Base-by-base conservation (phyloP, 2,113 vertebrate genomes). In the Gallinago jamesoni region DNA sequence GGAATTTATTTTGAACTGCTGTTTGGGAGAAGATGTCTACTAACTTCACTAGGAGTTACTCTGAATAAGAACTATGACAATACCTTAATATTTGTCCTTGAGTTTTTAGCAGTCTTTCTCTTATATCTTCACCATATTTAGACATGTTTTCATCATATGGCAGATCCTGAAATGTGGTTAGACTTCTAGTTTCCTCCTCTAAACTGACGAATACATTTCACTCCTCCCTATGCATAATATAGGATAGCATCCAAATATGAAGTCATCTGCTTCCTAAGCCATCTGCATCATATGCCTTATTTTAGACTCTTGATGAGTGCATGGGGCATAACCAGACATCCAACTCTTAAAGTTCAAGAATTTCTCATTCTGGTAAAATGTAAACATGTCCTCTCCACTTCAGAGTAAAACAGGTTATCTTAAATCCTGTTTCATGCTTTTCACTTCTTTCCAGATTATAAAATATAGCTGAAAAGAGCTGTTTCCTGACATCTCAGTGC, bases 211-310 rank as follows among this genome's bases (percentile, higher is more conserved):
- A 75, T 87, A 37, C 33, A 12, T 93, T 93, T 95, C 57, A 28
- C 19, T 87, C 73, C 53, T 93, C 77, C 77, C 77, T 89, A n/a
- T 87, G 69, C 59, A 53, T 76, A 89, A 41, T 25, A 73, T 43
- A 93, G 80, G 94, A 87, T 39, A 78, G 48, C 4, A 0, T 94
- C 95, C 95, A 95, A 93, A 68, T 59, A 93, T 90, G 86, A 96
- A 64, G 60, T 94, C 90, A 94, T 72, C 75, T 55, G 0, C 57
- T 92, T 84, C 89, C 69, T 89, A 75, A 47, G 70, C 77, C 55
- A 63, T 92, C 84, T 95, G 87, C 57, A 94, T 69, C 50, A 23
- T 31, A 13, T 37, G 67, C 57, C 81, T 94, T 89, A 73, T 82
- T 92, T 93, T 76, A 92, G 74, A 35, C 62, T 87, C 90, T 90